These are phyloP conservation scores for Metaphire vulgaris DNA, from an alignment of 1,140 invertebrate genomes.

Conservation along the genomic window DNA sequence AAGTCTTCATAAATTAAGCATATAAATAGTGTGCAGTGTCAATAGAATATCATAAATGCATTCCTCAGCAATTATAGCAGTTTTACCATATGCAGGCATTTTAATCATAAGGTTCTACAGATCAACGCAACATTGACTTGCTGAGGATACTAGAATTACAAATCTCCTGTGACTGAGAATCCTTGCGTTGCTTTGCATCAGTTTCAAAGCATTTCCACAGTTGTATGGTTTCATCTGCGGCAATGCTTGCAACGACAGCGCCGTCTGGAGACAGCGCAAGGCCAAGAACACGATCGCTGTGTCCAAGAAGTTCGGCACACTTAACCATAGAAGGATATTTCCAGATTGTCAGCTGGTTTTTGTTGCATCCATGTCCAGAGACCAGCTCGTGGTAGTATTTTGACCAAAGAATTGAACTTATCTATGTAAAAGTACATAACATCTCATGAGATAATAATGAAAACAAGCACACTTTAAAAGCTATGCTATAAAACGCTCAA, in stretches of 20 bases:
- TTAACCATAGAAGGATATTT: constrained; percentile 87
- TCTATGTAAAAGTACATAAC: too few species aligned
- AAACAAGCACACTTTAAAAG: too few species aligned
- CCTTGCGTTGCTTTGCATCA: constrained; percentile 56
- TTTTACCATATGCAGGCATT: too few species aligned
- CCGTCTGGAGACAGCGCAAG: constrained; percentile 89
- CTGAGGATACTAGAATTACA: neutral
- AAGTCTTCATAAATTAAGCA: too few species aligned
- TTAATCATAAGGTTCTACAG: too few species aligned
- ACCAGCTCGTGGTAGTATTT: constrained; percentile 86
- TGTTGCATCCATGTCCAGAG: constrained; percentile 87
- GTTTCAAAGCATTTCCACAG: constrained; percentile 88
- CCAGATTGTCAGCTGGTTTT: constrained; percentile 92
- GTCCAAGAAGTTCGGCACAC: constrained; percentile 61
- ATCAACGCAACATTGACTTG: neutral
- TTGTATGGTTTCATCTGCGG: constrained; percentile 87
- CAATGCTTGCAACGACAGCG: constrained; percentile 80
- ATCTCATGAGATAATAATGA: too few species aligned
- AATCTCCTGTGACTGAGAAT: neutral
- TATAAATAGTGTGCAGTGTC: too few species aligned
- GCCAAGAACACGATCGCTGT: constrained; percentile 82
- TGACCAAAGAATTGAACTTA: constrained; percentile 88
- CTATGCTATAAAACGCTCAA: too few species aligned
- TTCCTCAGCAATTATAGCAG: too few species aligned
- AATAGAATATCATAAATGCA: too few species aligned